A percentile compares a stretch with the other conserved stretches of the same genome.
Evolutionary conservation across 1,140 invertebrate species (phyloP).

Genomic region (Drosophila kurseongensis): DNA sequence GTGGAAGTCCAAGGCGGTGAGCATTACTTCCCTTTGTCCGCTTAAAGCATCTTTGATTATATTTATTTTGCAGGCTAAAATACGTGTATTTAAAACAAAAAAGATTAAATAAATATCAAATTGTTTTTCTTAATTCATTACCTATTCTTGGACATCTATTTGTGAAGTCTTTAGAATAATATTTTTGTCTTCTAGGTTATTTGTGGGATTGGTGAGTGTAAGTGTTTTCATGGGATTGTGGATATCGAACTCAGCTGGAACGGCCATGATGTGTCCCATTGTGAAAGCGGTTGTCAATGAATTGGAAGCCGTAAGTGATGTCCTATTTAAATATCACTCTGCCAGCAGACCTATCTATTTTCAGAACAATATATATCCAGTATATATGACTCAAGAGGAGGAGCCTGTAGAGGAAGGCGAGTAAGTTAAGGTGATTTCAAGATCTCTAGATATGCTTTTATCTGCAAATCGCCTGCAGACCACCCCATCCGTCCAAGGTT

Average conservation of each 20-base stretch:
- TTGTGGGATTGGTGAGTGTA: conserved; percentile 89
- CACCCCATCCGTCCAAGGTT: conserved; percentile 86
- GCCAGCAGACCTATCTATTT: neutral
- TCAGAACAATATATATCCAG: conserved; percentile 51
- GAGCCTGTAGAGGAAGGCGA: conserved; percentile 51
- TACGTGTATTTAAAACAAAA: too few relatives aligned
- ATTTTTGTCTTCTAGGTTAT: conserved; percentile 85
- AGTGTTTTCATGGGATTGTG: conserved; percentile 92
- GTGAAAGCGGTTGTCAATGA: conserved; percentile 90
- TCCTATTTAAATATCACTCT: neutral
- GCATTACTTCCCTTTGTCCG: too few relatives aligned
- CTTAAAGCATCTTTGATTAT: too few relatives aligned
- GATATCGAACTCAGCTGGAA: conserved; percentile 92
- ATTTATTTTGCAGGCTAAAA: too few relatives aligned
- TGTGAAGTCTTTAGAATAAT: neutral
- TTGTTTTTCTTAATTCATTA: too few relatives aligned
- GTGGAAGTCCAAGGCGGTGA: conserved; percentile 88
- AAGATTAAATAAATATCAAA: too few relatives aligned
- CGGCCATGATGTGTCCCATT: conserved; percentile 94
- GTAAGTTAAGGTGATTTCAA: conserved; percentile 25
- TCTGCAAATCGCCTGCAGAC: conserved; percentile 56
- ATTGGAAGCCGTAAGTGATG: conserved; percentile 86
- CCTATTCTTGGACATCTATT: too few relatives aligned
- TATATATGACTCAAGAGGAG: conserved; percentile 51
- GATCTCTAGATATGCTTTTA: neutral